Evolutionary conservation across 2,888 invertebrate species (phyloP).

Genomic region (Papilio gigon): DNA sequence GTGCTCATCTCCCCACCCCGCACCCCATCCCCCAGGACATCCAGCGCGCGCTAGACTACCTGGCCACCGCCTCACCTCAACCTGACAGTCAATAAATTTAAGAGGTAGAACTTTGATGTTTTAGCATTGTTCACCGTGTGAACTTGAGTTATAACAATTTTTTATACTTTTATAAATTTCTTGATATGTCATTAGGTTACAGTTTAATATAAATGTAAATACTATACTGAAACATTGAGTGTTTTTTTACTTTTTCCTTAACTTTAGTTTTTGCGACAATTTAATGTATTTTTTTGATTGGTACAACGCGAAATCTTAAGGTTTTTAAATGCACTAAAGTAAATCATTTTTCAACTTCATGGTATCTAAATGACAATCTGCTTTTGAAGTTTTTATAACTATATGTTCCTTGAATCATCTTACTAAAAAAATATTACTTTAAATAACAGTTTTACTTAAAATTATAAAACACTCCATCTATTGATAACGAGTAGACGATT

Average conservation of each 20-base stretch:
- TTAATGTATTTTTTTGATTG: not conserved
- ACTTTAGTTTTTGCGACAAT: not conserved
- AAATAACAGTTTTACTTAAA: too few relatives aligned
- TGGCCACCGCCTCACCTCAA: conserved; percentile 85
- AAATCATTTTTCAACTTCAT: too few relatives aligned
- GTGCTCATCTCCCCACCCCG: conserved; percentile 84
- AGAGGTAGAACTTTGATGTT: conserved; percentile 31
- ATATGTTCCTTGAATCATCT: not conserved
- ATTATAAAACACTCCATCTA: conserved; percentile 24
- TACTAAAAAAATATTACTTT: too few relatives aligned
- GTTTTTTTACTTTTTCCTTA: conserved; percentile 4
- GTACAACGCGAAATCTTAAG: too few relatives aligned
- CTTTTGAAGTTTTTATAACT: not conserved
- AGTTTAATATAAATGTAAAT: conserved; percentile 47
- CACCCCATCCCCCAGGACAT: conserved; percentile 88
- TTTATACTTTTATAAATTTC: conserved; percentile 38
- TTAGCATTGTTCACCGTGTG: conserved; percentile 45
- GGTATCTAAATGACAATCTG: too few relatives aligned
- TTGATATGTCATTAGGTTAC: conserved; percentile 45
- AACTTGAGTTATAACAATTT: conserved; percentile 40
- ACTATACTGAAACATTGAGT: conserved; percentile 26
- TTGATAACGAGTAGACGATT: not conserved
- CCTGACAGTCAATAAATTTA: conserved; percentile 47
- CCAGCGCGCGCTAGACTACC: conserved; percentile 84
- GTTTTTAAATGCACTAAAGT: too few relatives aligned